Base-by-base conservation (phyloP, 1,140 invertebrate species). In the Anastrepha obliqua region DNA sequence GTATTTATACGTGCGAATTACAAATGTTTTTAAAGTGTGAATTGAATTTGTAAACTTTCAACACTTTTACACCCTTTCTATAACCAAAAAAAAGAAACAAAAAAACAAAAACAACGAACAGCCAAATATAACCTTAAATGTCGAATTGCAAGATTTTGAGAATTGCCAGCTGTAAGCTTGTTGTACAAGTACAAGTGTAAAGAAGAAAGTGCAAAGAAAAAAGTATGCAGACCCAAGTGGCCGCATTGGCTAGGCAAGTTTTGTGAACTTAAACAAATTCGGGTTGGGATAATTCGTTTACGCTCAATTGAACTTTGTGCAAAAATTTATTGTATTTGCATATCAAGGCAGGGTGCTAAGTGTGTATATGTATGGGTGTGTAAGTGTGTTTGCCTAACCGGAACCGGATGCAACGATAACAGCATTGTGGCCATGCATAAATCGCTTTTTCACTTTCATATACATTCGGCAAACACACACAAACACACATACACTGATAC, bases 281-380 rank as follows among this genome's bases (percentile, higher is more conserved):
- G 74, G 74, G 74, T 81, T 51, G 74, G 47, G 74, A 81, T 81
- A 81, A 81, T 81, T 81, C 74, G 74, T 81, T 81, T 81, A 81
- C 20, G 74, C 74, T 81, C 74, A 81, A 81, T 81, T 81, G 74
- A 81, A 81, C 74, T 81, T 81, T 81, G 74, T 81, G 74, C 74
- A 81, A 81, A 81, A 81, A 81, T 81, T 81, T 81, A 81, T 81
- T 81, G 74, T 81, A 81, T 81, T 81, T 81, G 74, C 74, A 81
- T 81, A 81, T 81, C 20, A 2, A 55, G 47, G 8, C 29, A 13
- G 70, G 44, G 47, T 78, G 70, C 17, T 78, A n/a, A 11, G 15
- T n/a, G n/a, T n/a, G 2, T 20, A 5, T 81, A 3, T 74, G 70
- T 74, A 7, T 74, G 70, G 2, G 70, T 29, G 70, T 78, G 70